phyloP scores from a whole-genome alignment of 2,113 vertebrate species.

The Maccullochella peelii region DNA sequence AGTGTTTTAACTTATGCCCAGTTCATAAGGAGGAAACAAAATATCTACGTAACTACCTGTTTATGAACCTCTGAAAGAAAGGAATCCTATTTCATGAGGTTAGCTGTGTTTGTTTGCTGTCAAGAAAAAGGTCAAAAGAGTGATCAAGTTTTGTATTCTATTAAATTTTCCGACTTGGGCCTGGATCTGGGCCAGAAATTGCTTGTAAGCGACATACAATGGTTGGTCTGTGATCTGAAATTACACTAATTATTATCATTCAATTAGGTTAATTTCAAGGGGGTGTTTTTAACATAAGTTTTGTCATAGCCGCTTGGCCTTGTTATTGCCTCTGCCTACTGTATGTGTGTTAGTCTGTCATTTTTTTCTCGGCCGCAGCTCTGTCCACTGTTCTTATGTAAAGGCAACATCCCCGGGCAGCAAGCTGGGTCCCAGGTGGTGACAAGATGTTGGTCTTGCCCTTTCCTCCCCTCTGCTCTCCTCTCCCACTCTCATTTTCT shows the following conservation, averaged over 20 bases:
- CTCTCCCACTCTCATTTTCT: constrained; percentile 15
- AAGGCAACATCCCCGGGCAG: constrained; percentile 69
- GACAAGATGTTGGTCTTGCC: constrained; percentile 72
- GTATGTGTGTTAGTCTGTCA: constrained; percentile 29
- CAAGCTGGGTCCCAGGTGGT: constrained; percentile 75
- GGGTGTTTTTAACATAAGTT: neutral
- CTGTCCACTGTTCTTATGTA: constrained; percentile 67
- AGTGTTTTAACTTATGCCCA: neutral
- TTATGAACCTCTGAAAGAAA: neutral
- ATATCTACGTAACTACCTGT: neutral
- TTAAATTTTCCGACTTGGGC: neutral
- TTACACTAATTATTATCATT: constrained; percentile 13
- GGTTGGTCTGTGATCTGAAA: neutral
- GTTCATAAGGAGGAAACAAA: neutral
- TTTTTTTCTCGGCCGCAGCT: constrained; percentile 42
- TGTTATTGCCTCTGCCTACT: neutral
- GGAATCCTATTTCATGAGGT: neutral
- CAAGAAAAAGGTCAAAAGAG: neutral
- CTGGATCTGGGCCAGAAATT: neutral
- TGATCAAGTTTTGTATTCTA: neutral
- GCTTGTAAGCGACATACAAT: neutral
- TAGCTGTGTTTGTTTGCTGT: neutral
- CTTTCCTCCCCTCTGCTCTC: constrained; percentile 30
- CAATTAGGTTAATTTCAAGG: neutral
- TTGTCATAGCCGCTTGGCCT: neutral